Conservation (phyloP, 2,797 vertebrate genomes). For the Pygocentrus nattereri region DNA sequence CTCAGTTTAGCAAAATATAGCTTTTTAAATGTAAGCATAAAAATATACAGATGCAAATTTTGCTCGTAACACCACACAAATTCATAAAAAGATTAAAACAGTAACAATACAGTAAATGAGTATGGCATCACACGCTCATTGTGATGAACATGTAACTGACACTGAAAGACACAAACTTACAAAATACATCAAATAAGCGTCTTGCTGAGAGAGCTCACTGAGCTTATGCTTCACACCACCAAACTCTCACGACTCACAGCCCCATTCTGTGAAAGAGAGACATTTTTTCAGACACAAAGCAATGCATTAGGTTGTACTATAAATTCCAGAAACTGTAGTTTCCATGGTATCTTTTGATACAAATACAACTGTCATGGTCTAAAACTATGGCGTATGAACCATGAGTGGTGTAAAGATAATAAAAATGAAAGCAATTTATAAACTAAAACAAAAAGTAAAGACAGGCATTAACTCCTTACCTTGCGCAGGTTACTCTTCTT, state of each 20-base stretch:
- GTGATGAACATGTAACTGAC: background rate
- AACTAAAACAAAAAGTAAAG: background rate
- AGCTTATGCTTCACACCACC: slow-evolving; percentile 80
- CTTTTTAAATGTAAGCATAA: background rate
- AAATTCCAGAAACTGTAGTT: no score
- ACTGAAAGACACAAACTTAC: slow-evolving; percentile 38
- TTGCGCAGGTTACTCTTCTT: slow-evolving; percentile 86
- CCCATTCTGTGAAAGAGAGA: slow-evolving; percentile 80
- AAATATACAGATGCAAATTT: background rate
- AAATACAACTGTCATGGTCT: no score
- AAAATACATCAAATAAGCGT: slow-evolving; percentile 13
- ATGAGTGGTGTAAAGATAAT: no score
- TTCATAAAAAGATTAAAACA: background rate
- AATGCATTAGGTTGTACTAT: no score
- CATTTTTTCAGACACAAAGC: background rate
- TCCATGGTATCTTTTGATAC: no score
- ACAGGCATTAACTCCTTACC: slow-evolving; percentile 70
- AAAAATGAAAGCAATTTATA: no score
- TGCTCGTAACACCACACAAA: slow-evolving; percentile 5
- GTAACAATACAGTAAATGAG: slow-evolving; percentile 1
- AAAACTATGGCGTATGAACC: no score
- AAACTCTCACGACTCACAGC: slow-evolving; percentile 91
- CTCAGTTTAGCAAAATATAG: background rate
- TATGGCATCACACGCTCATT: no score
- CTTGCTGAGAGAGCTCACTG: background rate